These are phyloP conservation scores for Glomeris maerens DNA, from an alignment of 1,140 invertebrate species.

Conservation along the genomic window DNA sequence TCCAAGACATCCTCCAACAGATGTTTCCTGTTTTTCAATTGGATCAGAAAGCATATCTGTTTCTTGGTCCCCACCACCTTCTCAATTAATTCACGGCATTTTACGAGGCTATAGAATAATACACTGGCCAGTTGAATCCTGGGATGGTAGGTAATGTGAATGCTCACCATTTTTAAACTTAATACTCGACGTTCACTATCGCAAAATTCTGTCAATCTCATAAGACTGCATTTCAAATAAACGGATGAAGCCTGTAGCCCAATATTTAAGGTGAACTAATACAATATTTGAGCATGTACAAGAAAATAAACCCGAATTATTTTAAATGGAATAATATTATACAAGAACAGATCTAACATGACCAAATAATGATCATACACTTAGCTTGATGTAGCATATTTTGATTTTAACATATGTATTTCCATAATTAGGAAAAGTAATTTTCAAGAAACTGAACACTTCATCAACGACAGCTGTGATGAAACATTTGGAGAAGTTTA, in stretches of 20 bases:
- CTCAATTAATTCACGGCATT: constrained; percentile 78
- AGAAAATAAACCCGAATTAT: background rate
- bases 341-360: too few species aligned
- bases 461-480: background rate
- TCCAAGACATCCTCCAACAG: constrained; percentile 46
- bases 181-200: too few species aligned
- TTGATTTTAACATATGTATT: too few species aligned
- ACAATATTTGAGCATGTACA: background rate
- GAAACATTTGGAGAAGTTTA: constrained; percentile 73
- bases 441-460: background rate
- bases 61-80: constrained; percentile 79
- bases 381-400: too few species aligned
- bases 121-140: constrained; percentile 53
- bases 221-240: too few species aligned
- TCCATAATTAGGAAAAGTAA: background rate
- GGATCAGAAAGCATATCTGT: constrained; percentile 86
- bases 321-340: background rate
- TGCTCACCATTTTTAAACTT: too few species aligned
- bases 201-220: too few species aligned
- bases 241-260: too few species aligned
- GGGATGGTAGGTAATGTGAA: constrained; percentile 11
- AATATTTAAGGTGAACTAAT: background rate
- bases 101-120: constrained; percentile 93
- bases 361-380: too few species aligned
- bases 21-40: constrained; percentile 74